These are phyloP conservation scores for Nematopogon swammerdamellus DNA, from an alignment of 2,888 invertebrate genomes.

Conservation along the genomic window DNA sequence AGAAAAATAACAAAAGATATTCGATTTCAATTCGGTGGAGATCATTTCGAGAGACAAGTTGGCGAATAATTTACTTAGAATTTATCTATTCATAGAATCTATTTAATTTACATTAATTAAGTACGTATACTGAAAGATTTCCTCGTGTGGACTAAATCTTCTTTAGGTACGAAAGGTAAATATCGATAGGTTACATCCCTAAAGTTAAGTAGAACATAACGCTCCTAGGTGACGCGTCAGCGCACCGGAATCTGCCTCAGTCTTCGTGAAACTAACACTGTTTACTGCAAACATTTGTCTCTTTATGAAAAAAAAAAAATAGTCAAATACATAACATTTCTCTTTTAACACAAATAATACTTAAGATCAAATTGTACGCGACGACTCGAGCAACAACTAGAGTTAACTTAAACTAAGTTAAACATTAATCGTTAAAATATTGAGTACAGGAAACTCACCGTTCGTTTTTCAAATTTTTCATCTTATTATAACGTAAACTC, in stretches of 20 bases:
- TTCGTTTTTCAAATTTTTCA: slow-evolving; percentile 26
- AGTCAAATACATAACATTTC: background rate
- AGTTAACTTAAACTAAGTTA: slow-evolving; percentile 18
- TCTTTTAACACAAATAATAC: background rate
- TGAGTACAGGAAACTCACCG: slow-evolving; percentile 55
- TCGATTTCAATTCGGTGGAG: slow-evolving; percentile 5
- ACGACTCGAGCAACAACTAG: slow-evolving; percentile 39
- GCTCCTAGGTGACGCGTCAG: too few relatives aligned
- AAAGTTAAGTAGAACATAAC: background rate
- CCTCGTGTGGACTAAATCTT: slow-evolving; percentile 44
- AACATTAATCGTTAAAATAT: slow-evolving; percentile 31
- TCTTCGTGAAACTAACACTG: background rate
- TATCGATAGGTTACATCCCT: background rate
- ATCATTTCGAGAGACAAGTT: slow-evolving; percentile 37
- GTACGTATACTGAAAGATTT: slow-evolving; percentile 57
- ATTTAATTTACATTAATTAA: slow-evolving; percentile 49
- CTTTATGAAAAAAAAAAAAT: background rate
- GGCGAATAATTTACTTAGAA: slow-evolving; percentile 51
- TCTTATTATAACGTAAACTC: slow-evolving; percentile 22
- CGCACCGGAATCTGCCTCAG: background rate
- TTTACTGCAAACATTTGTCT: background rate
- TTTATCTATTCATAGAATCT: slow-evolving; percentile 53
- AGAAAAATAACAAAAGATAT: background rate
- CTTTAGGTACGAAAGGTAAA: slow-evolving; percentile 25
- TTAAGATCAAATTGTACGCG: background rate